phyloP scores from a whole-genome alignment of 2,888 invertebrate species.

The Aphidius colemani region DNA sequence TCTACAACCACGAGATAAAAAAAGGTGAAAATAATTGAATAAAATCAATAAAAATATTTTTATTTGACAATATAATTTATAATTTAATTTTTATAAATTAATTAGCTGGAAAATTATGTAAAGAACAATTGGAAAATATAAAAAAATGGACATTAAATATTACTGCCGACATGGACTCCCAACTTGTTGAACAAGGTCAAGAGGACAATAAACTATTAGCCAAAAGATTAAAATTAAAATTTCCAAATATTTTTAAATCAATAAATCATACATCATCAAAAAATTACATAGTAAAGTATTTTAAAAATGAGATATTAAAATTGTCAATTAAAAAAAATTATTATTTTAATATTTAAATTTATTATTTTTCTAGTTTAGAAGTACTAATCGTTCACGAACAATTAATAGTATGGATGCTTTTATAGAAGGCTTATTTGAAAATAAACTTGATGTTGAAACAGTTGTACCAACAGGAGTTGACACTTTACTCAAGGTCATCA shows the following conservation, averaged over 20 bases:
- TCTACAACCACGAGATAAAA: slow-evolving; percentile 70
- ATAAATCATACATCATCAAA: too few species aligned
- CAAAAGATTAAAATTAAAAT: slow-evolving; percentile 69
- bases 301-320: slow-evolving; percentile 42
- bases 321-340: slow-evolving; percentile 33
- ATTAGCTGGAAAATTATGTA: slow-evolving; percentile 66
- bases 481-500: slow-evolving; percentile 58
- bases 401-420: slow-evolving; percentile 69
- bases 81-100: not conserved
- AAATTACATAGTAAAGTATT: slow-evolving; percentile 41
- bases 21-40: slow-evolving; percentile 57
- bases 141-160: slow-evolving; percentile 71
- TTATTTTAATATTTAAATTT: slow-evolving; percentile 1
- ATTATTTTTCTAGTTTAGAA: slow-evolving; percentile 65
- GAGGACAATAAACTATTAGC: slow-evolving; percentile 72
- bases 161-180: slow-evolving; percentile 65
- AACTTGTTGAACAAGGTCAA: slow-evolving; percentile 66
- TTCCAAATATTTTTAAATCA: slow-evolving; percentile 66
- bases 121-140: slow-evolving; percentile 69
- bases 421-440: slow-evolving; percentile 70
- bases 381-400: slow-evolving; percentile 66
- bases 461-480: slow-evolving; percentile 62
- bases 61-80: too few species aligned
- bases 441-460: slow-evolving; percentile 41
- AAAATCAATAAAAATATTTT: not conserved